Conservation (phyloP, 2,113 vertebrate genomes). For the Alouatta palliata region DNA sequence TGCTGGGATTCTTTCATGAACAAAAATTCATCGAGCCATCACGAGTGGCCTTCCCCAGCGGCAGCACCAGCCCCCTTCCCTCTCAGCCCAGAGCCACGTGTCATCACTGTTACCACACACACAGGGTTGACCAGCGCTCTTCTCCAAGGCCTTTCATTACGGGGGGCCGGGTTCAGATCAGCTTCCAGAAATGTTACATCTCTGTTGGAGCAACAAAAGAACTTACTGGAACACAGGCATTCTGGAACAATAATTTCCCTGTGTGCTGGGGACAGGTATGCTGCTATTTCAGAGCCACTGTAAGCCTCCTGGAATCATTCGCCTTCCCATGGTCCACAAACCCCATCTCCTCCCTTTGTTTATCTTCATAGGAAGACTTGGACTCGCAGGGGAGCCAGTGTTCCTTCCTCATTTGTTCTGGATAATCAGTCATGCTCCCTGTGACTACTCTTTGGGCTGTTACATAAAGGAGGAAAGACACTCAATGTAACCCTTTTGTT, state of each 20-base stretch:
- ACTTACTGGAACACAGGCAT: not conserved
- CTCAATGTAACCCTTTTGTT: constrained; percentile 21
- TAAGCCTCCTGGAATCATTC: not conserved
- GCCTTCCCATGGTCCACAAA: not conserved
- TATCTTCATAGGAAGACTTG: not conserved
- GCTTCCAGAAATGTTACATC: constrained; percentile 2
- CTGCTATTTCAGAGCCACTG: not conserved
- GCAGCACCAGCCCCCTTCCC: not conserved
- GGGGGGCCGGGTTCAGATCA: not conserved
- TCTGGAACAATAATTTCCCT: not conserved
- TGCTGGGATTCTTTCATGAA: constrained; percentile 41
- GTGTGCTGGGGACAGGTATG: not conserved
- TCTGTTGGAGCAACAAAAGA: not conserved
- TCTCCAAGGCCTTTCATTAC: not conserved
- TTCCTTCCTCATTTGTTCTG: constrained; percentile 47
- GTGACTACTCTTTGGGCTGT: constrained; percentile 28
- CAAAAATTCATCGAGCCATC: constrained; percentile 46
- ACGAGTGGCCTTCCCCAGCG: not conserved
- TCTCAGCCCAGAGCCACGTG: fast-evolving
- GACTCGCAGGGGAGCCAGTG: not conserved
- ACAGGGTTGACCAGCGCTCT: not conserved
- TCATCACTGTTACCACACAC: not conserved
- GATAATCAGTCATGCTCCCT: constrained; percentile 34
- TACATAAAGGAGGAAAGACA: not conserved
- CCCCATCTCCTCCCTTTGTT: constrained; percentile 37